phyloP scores from a whole-genome alignment of 2,113 vertebrate species.

The Pelecanoides urinatrix region DNA sequence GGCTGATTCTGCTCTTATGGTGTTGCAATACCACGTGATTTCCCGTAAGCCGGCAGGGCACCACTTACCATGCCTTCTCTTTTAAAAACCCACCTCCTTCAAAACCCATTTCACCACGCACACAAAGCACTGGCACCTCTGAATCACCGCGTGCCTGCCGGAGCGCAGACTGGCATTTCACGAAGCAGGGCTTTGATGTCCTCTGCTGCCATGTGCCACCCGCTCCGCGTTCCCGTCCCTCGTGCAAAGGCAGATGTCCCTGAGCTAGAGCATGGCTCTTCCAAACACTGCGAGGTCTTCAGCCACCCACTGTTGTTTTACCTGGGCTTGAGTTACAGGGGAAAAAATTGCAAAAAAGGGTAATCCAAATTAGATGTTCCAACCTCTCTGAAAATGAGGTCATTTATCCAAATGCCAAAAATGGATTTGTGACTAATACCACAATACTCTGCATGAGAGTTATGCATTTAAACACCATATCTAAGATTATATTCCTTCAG shows the following conservation, averaged over 20 bases:
- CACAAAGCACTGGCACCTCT: background rate
- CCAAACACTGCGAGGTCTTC: background rate
- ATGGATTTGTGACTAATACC: background rate
- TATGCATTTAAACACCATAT: fast-evolving
- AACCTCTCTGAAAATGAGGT: background rate
- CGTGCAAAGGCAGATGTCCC: background rate
- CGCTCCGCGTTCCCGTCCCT: fast-evolving
- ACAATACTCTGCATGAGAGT: background rate
- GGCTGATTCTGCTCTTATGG: background rate
- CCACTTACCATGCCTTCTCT: background rate
- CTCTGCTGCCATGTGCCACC: background rate
- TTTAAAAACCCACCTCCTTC: background rate
- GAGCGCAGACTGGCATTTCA: fast-evolving
- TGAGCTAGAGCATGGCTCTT: background rate
- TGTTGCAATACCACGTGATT: background rate
- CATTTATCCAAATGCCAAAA: background rate
- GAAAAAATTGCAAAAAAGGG: background rate
- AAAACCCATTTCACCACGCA: background rate
- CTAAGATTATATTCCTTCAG: background rate
- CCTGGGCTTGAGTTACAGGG: background rate
- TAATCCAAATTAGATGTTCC: background rate
- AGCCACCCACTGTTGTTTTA: background rate
- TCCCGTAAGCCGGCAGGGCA: background rate
- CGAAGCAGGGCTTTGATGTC: background rate
- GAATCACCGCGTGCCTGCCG: background rate